A percentile compares a stretch with the other conserved stretches of the same genome.
Conservation (phyloP, 2,113 vertebrate species). For the Xenopus laevis region DNA sequence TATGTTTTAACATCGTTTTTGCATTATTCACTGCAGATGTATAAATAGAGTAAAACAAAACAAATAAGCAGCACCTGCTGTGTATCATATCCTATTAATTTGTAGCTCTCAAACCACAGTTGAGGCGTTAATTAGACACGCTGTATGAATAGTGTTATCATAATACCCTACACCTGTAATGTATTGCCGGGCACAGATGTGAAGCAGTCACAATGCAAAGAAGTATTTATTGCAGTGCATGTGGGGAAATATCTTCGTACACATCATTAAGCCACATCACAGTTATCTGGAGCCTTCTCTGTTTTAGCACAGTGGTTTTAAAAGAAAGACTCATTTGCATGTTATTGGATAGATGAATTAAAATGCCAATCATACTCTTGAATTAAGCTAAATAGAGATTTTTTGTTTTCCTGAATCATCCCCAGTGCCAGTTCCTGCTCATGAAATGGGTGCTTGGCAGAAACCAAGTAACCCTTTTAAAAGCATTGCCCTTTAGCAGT, state of each 20-base stretch:
- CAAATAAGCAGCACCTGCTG: not conserved
- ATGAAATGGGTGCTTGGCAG: no score
- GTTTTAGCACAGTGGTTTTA: no score
- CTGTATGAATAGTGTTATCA: not conserved
- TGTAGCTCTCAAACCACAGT: not conserved
- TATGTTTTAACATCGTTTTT: not conserved
- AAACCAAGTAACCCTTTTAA: no score
- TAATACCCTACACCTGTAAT: not conserved
- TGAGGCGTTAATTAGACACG: constrained; percentile 1
- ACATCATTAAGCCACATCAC: not conserved
- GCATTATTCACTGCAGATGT: not conserved
- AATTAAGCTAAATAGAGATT: no score
- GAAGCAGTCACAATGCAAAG: not conserved
- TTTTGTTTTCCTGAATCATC: no score
- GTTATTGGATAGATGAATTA: no score
- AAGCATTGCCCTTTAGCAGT: no score
- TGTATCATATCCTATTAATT: not conserved
- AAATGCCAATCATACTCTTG: no score
- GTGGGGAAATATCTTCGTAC: not conserved
- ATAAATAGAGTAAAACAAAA: not conserved
- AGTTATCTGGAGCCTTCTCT: not conserved
- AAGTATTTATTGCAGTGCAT: not conserved
- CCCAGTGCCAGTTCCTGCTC: no score
- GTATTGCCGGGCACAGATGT: not conserved
- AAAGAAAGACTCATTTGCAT: no score